These are phyloP conservation scores for Semaprochilodus insignis DNA, from an alignment of 2,797 vertebrate genomes.

Conservation along the genomic window DNA sequence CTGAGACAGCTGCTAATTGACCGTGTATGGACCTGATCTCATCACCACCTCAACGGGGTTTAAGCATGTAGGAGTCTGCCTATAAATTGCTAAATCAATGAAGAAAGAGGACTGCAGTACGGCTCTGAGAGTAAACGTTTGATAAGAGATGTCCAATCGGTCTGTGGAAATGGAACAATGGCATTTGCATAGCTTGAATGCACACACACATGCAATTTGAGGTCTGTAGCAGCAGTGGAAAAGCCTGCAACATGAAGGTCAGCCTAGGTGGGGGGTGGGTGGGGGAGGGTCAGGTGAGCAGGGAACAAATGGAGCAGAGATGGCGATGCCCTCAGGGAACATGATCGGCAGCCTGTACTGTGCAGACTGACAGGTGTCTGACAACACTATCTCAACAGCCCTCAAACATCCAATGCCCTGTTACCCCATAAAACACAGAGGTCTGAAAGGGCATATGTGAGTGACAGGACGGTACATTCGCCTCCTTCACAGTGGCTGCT, in stretches of 20 bases:
- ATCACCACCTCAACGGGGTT: not conserved
- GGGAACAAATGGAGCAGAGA: conserved; percentile 3
- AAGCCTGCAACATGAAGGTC: conserved; percentile 1
- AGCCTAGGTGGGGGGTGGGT: not conserved
- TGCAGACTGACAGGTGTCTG: conserved; percentile 44
- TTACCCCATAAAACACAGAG: conserved; percentile 16
- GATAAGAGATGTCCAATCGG: not conserved
- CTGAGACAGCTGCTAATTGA: conserved; percentile 21
- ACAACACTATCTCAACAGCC: conserved; percentile 15
- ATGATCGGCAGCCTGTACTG: conserved; percentile 26
- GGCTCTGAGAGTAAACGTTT: conserved; percentile 1
- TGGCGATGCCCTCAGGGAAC: conserved; percentile 13
- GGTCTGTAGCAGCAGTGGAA: not conserved
- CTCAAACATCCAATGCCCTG: not conserved
- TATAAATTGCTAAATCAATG: conserved; percentile 4
- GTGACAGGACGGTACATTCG: conserved; percentile 22
- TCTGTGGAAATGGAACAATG: not conserved
- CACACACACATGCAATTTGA: not conserved
- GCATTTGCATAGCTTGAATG: conserved; percentile 6
- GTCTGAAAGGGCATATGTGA: conserved; percentile 1
- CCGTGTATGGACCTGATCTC: conserved; percentile 9
- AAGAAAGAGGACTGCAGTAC: not conserved
- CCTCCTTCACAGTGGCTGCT: conserved; percentile 7
- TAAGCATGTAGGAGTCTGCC: not conserved
- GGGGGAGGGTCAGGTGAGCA: not conserved